These are phyloP conservation scores for Erythrolamprus reginae DNA, from an alignment of 2,113 vertebrate genomes.

Conservation along the genomic window DNA sequence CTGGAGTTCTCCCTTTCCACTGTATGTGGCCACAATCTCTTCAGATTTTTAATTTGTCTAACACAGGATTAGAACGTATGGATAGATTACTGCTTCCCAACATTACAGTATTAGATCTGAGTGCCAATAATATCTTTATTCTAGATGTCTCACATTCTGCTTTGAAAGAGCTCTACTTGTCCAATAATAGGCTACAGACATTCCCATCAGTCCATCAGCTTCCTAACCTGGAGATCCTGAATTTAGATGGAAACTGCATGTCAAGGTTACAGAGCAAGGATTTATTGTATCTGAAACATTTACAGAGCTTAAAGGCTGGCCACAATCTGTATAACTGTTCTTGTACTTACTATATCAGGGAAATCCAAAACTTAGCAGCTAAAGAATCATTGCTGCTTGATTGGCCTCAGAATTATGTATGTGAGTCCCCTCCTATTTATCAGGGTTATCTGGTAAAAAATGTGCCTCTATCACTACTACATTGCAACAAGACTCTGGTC, in stretches of 20 bases:
- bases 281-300: conserved; percentile 21
- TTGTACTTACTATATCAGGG: background rate
- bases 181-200: conserved; percentile 55
- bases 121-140: conserved; percentile 48
- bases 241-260: conserved; percentile 61
- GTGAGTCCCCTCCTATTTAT: background rate
- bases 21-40: conserved; percentile 64
- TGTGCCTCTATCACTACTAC: conserved; percentile 8
- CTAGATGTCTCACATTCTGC: conserved; percentile 40
- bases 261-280: background rate
- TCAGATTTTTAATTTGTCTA: conserved; percentile 55
- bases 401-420: conserved; percentile 56
- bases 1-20: background rate
- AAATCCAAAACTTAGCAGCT: conserved; percentile 19
- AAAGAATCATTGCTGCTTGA: conserved; percentile 5
- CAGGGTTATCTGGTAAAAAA: conserved; percentile 24
- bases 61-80: conserved; percentile 45
- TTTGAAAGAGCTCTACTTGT: conserved; percentile 54
- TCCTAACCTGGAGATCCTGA: conserved; percentile 52
- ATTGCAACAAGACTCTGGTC: background rate
- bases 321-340: conserved; percentile 55
- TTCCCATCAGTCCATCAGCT: conserved; percentile 35
- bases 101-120: conserved; percentile 64
- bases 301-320: conserved; percentile 26
- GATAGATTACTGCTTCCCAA: conserved; percentile 47